phyloP scores from a whole-genome alignment of 2,888 invertebrate species.

The Marronus borbonicus region DNA sequence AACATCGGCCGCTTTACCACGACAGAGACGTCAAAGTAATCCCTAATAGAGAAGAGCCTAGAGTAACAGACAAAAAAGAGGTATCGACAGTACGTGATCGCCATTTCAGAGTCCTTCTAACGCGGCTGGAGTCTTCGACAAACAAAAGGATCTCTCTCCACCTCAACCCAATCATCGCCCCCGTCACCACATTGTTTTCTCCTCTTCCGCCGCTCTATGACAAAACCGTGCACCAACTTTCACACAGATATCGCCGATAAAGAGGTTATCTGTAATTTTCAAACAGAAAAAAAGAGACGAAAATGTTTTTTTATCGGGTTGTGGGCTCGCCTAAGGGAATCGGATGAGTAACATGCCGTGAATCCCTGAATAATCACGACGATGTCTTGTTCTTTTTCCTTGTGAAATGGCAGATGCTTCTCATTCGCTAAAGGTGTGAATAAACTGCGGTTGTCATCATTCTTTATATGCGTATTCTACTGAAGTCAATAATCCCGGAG shows the following conservation, averaged over 20 bases:
- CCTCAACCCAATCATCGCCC: slow-evolving; percentile 41
- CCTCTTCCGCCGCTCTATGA: not conserved
- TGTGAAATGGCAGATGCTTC: not conserved
- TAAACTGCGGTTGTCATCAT: slow-evolving; percentile 5
- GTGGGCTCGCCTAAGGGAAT: not conserved
- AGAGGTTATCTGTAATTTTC: slow-evolving; percentile 39
- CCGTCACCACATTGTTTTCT: not conserved
- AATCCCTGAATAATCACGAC: slow-evolving; percentile 27
- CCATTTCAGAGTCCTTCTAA: slow-evolving; percentile 42
- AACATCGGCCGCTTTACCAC: slow-evolving; percentile 39
- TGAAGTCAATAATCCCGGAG: not conserved
- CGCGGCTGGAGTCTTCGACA: slow-evolving; percentile 30
- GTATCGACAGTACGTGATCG: slow-evolving; percentile 46
- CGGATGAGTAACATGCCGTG: slow-evolving; percentile 2
- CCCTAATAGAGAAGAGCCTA: slow-evolving; percentile 41
- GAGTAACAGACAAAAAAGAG: slow-evolving; percentile 42
- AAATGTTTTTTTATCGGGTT: slow-evolving; percentile 21
- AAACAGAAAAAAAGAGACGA: slow-evolving; percentile 26
- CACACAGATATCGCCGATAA: slow-evolving; percentile 39
- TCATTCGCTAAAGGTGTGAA: not conserved
- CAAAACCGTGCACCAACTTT: slow-evolving; percentile 21
- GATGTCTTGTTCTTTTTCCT: not conserved
- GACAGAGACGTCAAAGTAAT: slow-evolving; percentile 46
- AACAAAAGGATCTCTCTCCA: slow-evolving; percentile 43
- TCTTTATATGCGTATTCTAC: not conserved